A percentile compares a stretch with the other conserved stretches of the same genome.
Evolutionary conservation across 2,113 vertebrate species (phyloP).

Genomic region (Petaurus breviceps): DNA sequence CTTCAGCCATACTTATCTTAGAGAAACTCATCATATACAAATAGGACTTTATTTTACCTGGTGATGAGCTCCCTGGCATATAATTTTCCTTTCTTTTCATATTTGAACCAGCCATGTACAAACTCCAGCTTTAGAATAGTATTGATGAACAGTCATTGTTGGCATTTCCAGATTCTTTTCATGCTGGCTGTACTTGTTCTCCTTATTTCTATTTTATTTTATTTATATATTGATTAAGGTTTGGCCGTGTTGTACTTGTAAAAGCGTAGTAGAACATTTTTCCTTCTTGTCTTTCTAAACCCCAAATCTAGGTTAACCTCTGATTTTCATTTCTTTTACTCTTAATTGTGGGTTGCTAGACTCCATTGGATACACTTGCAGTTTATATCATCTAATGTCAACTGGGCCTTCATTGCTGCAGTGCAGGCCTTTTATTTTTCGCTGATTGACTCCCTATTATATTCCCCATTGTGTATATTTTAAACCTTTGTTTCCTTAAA

Average conservation of each 20-base stretch:
- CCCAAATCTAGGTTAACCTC: not conserved
- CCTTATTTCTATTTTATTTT: constrained; percentile 29
- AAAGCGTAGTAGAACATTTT: constrained; percentile 12
- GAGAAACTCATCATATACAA: not conserved
- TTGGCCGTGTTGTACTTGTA: constrained; percentile 16
- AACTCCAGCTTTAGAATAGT: constrained; percentile 40
- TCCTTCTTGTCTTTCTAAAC: not conserved
- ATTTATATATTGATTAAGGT: not conserved
- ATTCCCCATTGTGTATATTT: not conserved
- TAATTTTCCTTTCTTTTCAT: constrained; percentile 9
- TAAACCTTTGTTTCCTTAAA: not conserved
- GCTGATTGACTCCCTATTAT: not conserved
- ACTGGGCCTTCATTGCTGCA: not conserved
- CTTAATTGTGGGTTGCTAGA: not conserved
- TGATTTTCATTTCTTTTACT: not conserved
- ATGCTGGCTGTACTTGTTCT: constrained; percentile 43
- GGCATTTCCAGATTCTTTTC: constrained; percentile 13
- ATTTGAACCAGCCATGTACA: constrained; percentile 26
- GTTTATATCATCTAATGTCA: not conserved
- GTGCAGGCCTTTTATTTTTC: not conserved
- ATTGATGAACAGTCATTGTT: not conserved
- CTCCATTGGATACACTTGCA: not conserved
- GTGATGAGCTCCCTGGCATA: not conserved
- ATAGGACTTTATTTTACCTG: constrained; percentile 44
- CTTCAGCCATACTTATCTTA: no score